phyloP scores from a whole-genome alignment of 2,113 vertebrate genomes.

The Marcusenius ussheri region DNA sequence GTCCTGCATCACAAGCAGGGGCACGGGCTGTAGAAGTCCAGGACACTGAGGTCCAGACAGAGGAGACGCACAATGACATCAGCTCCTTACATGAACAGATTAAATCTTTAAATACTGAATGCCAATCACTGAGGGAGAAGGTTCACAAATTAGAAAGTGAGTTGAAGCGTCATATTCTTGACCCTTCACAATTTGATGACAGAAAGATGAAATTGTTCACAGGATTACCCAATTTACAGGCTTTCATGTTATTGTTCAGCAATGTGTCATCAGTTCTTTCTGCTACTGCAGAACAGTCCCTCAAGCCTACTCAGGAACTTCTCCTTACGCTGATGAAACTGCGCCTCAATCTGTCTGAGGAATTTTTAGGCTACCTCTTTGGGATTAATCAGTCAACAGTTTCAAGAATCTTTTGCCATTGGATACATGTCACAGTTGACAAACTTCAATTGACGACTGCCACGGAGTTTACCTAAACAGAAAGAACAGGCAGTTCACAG shows the following conservation, averaged over 20 bases:
- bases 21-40: background rate
- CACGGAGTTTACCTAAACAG: background rate
- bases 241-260: constrained; percentile 30
- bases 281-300: constrained; percentile 18
- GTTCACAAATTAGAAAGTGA: constrained; percentile 5
- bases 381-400: constrained; percentile 21
- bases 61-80: constrained; percentile 22
- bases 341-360: constrained; percentile 16
- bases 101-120: constrained; percentile 10
- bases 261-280: constrained; percentile 22
- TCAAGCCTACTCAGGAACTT: constrained; percentile 26
- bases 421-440: constrained; percentile 16
- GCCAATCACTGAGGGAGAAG: constrained; percentile 24
- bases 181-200: constrained; percentile 31
- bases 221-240: constrained; percentile 28
- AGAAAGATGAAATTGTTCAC: constrained; percentile 24
- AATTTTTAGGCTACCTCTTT: constrained; percentile 21
- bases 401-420: constrained; percentile 18
- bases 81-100: constrained; percentile 23
- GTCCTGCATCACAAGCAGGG: constrained; percentile 13
- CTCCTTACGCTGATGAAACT: constrained; percentile 23
- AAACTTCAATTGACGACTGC: background rate
- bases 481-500: background rate
- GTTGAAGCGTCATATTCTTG: constrained; percentile 23
- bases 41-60: constrained; percentile 25